Base-by-base conservation (phyloP, 2,797 vertebrate species). In the Coregonus ussuriensis region DNA sequence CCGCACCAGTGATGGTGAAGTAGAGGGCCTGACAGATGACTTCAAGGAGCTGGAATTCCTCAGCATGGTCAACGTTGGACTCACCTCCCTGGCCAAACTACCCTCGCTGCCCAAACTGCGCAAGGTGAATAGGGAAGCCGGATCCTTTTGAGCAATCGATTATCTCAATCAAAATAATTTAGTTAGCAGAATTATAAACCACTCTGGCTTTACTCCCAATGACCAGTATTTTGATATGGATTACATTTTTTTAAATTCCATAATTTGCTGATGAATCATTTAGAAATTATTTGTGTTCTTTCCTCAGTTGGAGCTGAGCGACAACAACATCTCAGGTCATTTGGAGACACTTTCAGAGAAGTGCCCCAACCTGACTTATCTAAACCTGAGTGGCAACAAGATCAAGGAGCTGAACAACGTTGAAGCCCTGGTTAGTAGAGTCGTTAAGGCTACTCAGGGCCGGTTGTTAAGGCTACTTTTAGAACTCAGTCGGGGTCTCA, bases 331-430 rank as follows among this genome's bases (percentile, higher is more conserved):
- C 91, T 96, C 95, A 0, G 96, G 96, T 66, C 95, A 95, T 78
- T 90, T 99, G 93, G 97, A 97, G 87, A 96, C 95, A n/a, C 93
- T 99, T 18, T 94, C 96, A 1, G 95, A 97, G 80, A 96, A 96
- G 79, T 98, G 97, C 92, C 95, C 97, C 18, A 98, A 97, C 92
- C 94, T 99, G 87, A 98, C 94, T 25, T 97, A 98, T 91, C 94
- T 99, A 78, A 98, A 99, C 84, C 90, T 99, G 89, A 99, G 97
- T 37, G 97, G 97, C 81, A 98, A 99, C 95, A 98, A 98, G 94
- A 97, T 99, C 90, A 98, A 98, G 89, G 97, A 98, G 89, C 94
- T 98, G 84, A 96, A 94, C 91, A 96, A 95, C 70, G 94, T 99
- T 89, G 96, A 98, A 93, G 94, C 96, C 3, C 94, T 98, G 93